Percentiles rank a stretch among this genome's conserved stretches.
Conservation (phyloP, 1,140 invertebrate genomes). For the Dryas iulia region DNA sequence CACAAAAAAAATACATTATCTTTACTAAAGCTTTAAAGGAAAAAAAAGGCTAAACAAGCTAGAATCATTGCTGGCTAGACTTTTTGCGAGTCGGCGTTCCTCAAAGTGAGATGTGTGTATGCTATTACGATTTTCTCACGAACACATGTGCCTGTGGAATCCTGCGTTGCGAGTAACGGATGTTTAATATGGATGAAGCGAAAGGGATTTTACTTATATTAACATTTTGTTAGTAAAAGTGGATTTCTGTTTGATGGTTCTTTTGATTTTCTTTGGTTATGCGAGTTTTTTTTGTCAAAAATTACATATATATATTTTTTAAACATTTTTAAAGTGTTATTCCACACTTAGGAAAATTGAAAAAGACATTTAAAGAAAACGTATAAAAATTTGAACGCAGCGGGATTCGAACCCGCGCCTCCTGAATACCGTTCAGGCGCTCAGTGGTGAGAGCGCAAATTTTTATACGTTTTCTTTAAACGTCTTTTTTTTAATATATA, state of each 20-base stretch:
- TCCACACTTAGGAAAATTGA: no score
- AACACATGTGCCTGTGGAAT: slow-evolving; percentile 52
- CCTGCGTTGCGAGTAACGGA: slow-evolving; percentile 34
- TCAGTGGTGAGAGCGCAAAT: no score
- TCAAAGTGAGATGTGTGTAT: slow-evolving; percentile 55
- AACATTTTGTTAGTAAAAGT: background rate
- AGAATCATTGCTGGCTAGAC: slow-evolving; percentile 22
- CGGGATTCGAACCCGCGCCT: no score
- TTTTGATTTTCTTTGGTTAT: background rate
- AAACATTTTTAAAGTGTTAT: no score
- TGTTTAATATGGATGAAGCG: slow-evolving; percentile 35
- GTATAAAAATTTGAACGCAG: no score
- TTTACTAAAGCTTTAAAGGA: background rate
- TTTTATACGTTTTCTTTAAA: no score
- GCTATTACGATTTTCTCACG: slow-evolving; percentile 66
- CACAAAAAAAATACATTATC: background rate
- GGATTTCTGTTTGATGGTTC: background rate
- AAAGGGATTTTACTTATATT: slow-evolving; percentile 27
- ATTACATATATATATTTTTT: no score
- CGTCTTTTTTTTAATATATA: no score
- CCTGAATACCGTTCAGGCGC: no score
- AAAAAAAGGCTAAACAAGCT: background rate
- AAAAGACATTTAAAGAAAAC: no score
- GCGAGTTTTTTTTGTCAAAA: no score
- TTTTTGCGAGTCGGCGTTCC: slow-evolving; percentile 46